Percentiles rank a stretch among this genome's conserved stretches.
Evolutionary conservation across 2,797 vertebrate genomes (phyloP).

Genomic region (Pachyuromys duprasi): DNA sequence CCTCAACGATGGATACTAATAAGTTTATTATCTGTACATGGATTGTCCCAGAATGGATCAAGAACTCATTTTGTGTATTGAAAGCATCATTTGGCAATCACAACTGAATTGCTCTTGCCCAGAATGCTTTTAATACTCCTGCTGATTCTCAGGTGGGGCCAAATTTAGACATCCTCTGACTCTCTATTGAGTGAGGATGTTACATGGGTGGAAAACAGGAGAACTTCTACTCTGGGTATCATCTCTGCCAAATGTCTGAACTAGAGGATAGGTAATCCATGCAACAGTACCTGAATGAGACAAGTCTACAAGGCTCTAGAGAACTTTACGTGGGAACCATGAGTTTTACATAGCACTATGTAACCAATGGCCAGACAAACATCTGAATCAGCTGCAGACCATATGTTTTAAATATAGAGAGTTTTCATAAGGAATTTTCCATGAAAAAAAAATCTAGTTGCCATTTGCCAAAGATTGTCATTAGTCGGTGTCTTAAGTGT

Average conservation of each 20-base stretch:
- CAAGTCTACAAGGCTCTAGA: slow-evolving; percentile 32
- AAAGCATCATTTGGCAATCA: background rate
- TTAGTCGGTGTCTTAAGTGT: background rate
- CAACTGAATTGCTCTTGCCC: slow-evolving; percentile 4
- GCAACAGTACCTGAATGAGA: slow-evolving; percentile 52
- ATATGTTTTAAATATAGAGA: slow-evolving; percentile 54
- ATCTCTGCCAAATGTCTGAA: slow-evolving; percentile 56
- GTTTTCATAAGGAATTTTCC: background rate
- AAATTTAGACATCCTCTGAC: slow-evolving; percentile 47
- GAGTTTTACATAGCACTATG: slow-evolving; percentile 41
- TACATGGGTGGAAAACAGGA: slow-evolving; percentile 68
- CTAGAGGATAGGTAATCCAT: slow-evolving; percentile 22
- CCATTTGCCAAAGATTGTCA: slow-evolving; percentile 23
- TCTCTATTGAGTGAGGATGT: slow-evolving; percentile 53
- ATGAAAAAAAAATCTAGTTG: slow-evolving; percentile 37
- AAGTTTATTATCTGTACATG: background rate
- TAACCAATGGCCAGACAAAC: background rate
- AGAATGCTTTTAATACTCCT: slow-evolving; percentile 32
- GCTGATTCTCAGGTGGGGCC: background rate
- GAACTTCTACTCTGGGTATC: slow-evolving; percentile 64
- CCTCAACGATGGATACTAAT: background rate
- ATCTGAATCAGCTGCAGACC: background rate
- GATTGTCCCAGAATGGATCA: background rate
- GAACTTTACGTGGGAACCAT: background rate
- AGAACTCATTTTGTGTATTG: background rate